Base-by-base conservation (phyloP, 2,113 vertebrate species). In the Pandion haliaetus region DNA sequence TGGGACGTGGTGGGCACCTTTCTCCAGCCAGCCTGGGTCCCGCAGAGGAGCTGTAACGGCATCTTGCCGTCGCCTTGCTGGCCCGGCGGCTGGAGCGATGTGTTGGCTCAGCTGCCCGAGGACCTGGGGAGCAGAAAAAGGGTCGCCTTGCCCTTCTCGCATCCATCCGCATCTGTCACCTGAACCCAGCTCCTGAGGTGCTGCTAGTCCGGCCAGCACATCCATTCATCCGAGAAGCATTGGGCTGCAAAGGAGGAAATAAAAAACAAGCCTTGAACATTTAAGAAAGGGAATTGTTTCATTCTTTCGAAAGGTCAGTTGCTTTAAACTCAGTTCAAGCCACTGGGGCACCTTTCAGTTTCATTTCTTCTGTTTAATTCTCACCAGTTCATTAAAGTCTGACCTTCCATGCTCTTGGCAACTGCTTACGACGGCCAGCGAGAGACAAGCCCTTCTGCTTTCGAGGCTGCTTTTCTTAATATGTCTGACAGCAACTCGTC, bases 371-470 rank as follows among this genome's bases (percentile, higher is more conserved):
- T 84, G 85, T 95, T 97, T 98, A 95, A 98, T 98, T 96, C 97
- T 95, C 90, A 38, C 34, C 95, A 97, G 97, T 97, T 98, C 98
- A 94, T 98, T 98, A 98, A 97, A 98, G 93, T 3, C 70, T 97
- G 98, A 98, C 98, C 98, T 97, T 94, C 94, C 36, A 28, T 80
- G 94, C 89, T 96, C 91, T 50, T 76, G 32, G 79, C 10, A 4
- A 34, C 82, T 55, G 89, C 96, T 86, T 17, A 9, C 8, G 29
- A 76, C 40, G 94, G 97, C 97, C 98, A 89, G 95, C 38, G 67
- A 92, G 89, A 90, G 94, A 74, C 45, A 28, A 78, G 67, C 86
- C 70, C 94, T 87, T 83, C 95, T 87, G 93, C 97, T 97, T 93
- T 95, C 85, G 81, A 86, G 93, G 88, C 95, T 63, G 86, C 96